Evolutionary conservation across 2,888 invertebrate genomes (phyloP).

Genomic region (Nymphalis urticae): DNA sequence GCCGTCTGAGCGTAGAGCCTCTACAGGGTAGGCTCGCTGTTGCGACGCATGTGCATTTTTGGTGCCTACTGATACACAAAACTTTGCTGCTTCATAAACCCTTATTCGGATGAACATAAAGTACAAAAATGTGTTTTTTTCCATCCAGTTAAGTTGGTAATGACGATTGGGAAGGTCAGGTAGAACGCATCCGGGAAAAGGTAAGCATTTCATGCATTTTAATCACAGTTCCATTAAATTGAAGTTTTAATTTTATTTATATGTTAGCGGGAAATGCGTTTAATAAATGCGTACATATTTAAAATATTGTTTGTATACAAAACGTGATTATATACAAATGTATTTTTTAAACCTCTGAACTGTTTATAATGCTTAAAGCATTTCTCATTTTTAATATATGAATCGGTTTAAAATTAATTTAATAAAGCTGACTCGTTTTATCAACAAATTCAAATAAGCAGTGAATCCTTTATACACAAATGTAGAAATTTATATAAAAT

Average conservation of each 20-base stretch:
- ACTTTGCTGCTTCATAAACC: constrained; percentile 41
- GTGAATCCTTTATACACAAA: no score
- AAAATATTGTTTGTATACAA: no score
- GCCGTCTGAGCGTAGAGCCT: constrained; percentile 68
- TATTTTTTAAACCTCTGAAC: no score
- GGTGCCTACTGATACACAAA: constrained; percentile 39
- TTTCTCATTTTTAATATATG: no score
- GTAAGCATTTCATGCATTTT: constrained; percentile 66
- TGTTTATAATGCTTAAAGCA: no score
- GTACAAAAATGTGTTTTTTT: constrained; percentile 38
- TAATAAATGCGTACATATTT: constrained; percentile 3
- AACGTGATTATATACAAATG: no score
- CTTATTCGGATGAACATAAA: constrained; percentile 43
- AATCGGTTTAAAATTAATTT: no score
- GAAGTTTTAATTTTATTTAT: constrained; percentile 37
- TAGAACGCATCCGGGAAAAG: constrained; percentile 61
- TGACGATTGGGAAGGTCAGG: constrained; percentile 56
- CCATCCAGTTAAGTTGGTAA: constrained; percentile 21
- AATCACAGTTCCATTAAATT: constrained; percentile 46
- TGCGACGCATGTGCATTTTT: constrained; percentile 75
- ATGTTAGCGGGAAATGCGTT: constrained; percentile 23
- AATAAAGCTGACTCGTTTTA: no score
- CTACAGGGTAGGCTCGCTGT: constrained; percentile 58
- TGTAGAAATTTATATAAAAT: no score
- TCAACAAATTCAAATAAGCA: no score